Evolutionary conservation across 2,113 vertebrate genomes (phyloP).

Genomic region (Coptodon bakossiorum): DNA sequence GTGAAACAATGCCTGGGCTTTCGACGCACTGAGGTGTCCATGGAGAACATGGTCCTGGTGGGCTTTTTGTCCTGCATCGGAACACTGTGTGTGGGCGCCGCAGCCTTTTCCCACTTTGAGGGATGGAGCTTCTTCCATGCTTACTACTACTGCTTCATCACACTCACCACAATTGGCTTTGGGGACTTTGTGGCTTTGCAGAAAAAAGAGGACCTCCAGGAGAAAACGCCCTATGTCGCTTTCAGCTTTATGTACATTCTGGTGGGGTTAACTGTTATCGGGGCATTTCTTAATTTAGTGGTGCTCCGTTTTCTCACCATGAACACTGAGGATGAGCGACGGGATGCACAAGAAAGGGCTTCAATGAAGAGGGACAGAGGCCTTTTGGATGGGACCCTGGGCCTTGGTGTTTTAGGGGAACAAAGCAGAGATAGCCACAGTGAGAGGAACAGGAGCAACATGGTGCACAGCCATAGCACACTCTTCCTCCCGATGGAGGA

Average conservation of each 20-base stretch:
- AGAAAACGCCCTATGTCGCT: conserved; percentile 88
- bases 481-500: conserved; percentile 80
- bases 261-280: conserved; percentile 89
- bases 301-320: conserved; percentile 93
- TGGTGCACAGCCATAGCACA: conserved; percentile 60
- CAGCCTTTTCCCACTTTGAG: conserved; percentile 90
- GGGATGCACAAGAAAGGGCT: conserved; percentile 79
- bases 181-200: conserved; percentile 97
- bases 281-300: conserved; percentile 94
- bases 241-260: conserved; percentile 99
- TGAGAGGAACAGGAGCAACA: conserved; percentile 24
- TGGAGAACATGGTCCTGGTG: conserved; percentile 94
- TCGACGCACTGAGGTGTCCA: conserved; percentile 82
- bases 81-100: conserved; percentile 86
- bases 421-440: conserved; percentile 7
- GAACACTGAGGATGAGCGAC: conserved; percentile 82
- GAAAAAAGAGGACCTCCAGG: conserved; percentile 91
- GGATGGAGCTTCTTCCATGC: conserved; percentile 97
- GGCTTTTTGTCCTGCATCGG: conserved; percentile 90
- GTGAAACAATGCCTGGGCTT: conserved; percentile 84
- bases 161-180: conserved; percentile 95
- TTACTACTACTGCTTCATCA: conserved; percentile 98
- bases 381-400: conserved; percentile 64
- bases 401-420: conserved; percentile 11
- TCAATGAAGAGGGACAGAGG: conserved; percentile 71